Evolutionary conservation across 2,113 vertebrate species (phyloP), one percentile per base, ranked within the genome.

Genomic region (Pygoscelis antarcticus): DNA sequence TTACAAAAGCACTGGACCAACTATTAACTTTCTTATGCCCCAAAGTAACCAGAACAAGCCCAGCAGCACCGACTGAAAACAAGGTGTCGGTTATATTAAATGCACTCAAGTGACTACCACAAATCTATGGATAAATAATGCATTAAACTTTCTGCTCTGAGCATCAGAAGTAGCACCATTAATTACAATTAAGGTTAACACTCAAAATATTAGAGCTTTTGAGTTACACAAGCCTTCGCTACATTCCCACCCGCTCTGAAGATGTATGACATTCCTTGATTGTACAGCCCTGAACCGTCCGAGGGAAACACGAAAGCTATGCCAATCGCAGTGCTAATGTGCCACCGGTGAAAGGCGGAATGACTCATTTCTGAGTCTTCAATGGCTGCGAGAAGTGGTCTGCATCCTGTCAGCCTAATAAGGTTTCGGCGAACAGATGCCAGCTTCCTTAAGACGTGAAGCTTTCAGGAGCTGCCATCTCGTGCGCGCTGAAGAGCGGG

Each of bases 401-500:
- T 40, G 86, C 76, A 93, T 87, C 95, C 95, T 74, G 83, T 25
- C 29, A 9, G 87, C 87, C 91, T 87, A 85, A 86, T 38, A 74
- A 91, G 89, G 93, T 30, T 83, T 77, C 5, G 0, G 40, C 3
- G 2, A 85, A 69, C 70, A 83, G 75, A 90, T 70, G 84, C 89
- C 84, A 89, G 51, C 90, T 96, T 91, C 89, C 89, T 91, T 57
- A 49, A 88, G 84, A 94, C 0, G 0, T 7, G 62, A 91, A 94
- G 89, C 91, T 88, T 91, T 95, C 68, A 49, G 78, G 68, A 83
- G 49, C 87, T 96, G 94, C 89, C 83, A 82, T 58, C 86, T 61
- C 49, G 0, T 9, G 72, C 3, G 3, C 7, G 3, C 46, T 46
- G 86, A 51, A 85, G 57, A 94, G 61, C 1, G 4, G 80, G 84